Evolutionary conservation across 2,888 invertebrate species (phyloP).

Genomic region (Ormyrus rosae): DNA sequence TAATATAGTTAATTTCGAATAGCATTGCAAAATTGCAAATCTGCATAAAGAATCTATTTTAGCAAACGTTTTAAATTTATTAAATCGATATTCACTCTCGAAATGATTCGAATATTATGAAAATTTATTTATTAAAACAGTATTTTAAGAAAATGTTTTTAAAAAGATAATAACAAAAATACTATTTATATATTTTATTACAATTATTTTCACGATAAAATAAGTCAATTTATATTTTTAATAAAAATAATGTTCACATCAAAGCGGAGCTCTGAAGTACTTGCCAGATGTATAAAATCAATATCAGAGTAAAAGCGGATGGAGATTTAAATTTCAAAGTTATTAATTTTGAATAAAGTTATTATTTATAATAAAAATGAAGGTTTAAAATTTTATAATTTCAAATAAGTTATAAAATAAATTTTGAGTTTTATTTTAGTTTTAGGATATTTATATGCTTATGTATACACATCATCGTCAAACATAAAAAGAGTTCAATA

Average conservation of each 20-base stretch:
- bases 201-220: neutral
- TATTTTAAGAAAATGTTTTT: neutral
- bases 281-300: slow-evolving; percentile 47
- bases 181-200: neutral
- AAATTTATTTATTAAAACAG: neutral
- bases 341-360: slow-evolving; percentile 10
- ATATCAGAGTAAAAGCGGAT: slow-evolving; percentile 32
- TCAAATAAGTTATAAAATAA: neutral
- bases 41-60: no score
- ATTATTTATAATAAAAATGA: neutral
- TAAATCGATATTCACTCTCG: neutral
- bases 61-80: neutral
- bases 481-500: no score
- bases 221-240: neutral
- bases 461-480: no score
- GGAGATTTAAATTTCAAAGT: slow-evolving; percentile 38
- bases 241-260: slow-evolving; percentile 21
- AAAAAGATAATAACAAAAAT: neutral
- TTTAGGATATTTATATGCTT: no score
- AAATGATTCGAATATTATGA: no score
- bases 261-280: slow-evolving; percentile 23
- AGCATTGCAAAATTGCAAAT: neutral
- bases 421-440: neutral
- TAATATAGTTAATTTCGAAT: no score
- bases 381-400: neutral